Evolutionary conservation across 2,113 vertebrate genomes (phyloP), one percentile per base, ranked within the genome.

Genomic region (Bubalus kerabau): DNA sequence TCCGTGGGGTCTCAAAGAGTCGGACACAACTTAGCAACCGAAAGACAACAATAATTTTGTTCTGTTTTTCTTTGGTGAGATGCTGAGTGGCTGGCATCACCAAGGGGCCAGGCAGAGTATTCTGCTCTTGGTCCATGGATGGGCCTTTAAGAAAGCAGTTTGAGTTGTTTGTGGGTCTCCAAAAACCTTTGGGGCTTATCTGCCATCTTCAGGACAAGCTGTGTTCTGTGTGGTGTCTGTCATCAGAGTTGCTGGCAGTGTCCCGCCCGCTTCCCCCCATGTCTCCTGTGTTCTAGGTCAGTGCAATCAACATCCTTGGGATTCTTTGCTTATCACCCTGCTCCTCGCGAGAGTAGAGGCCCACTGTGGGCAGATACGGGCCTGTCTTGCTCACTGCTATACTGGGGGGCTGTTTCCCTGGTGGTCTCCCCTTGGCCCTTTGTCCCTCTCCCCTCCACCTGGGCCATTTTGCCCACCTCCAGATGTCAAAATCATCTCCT

Each of bases 201-300:
- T 28, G 74, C 48, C 40, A 2, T 3, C 6, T 26, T 59, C 59
- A 21, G 57, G 32, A 43, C 24, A 50, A 84, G 48, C 46, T 26
- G 14, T 14, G 2, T 26, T n/a, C 12, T 43, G 71, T 43, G 40
- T 71, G 36, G 32, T 2, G 0, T 14, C 84, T 26, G 40, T 36
- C 26, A 17, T 16, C 40, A 23, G 7, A 43, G 30, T 17, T 26
- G 3, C 46, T 19, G 5, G 30, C 23, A 13, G 48, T 71, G n/a
- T 40, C 1, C 24, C 4, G 0, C 5, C 30, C 48, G 36, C 57
- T 1, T 1, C 67, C n/a, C 67, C n/a, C 9, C 0, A 19, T 0
- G 0, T 36, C n/a, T 71, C 64, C 32, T 21, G 17, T 36, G n/a
- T 67, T 19, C 16, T 10, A 19, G 16, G 16, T 36, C 64, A 21